A percentile compares a stretch with the other conserved stretches of the same genome.
phyloP scores from a whole-genome alignment of 2,888 invertebrate genomes.

The Cephalotes varians region DNA sequence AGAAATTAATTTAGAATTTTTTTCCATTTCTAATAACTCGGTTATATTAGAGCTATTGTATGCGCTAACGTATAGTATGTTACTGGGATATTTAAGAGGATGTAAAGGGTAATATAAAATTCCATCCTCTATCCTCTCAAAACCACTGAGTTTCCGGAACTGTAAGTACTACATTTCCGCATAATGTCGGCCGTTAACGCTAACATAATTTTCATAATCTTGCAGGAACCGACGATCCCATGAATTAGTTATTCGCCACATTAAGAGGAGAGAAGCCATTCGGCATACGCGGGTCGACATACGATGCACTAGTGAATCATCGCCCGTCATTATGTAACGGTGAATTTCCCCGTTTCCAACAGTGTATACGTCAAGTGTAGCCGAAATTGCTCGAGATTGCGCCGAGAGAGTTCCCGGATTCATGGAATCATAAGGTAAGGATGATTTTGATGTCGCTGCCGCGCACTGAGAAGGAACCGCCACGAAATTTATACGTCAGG shows the following conservation, averaged over 20 bases:
- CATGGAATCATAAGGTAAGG: constrained; percentile 54
- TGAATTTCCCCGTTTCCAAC: constrained; percentile 37
- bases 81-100: not conserved
- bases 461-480: not conserved
- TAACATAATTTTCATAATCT: constrained; percentile 41
- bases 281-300: constrained; percentile 26
- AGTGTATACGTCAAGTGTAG: constrained; percentile 21
- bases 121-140: not conserved
- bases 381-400: constrained; percentile 27
- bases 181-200: not conserved
- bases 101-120: not conserved
- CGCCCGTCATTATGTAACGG: constrained; percentile 60
- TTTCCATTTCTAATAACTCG: not conserved
- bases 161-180: not conserved
- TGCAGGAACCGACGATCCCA: constrained; percentile 44
- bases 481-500: constrained; percentile 42
- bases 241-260: constrained; percentile 32
- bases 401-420: constrained; percentile 11
- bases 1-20: not conserved
- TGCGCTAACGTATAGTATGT: not conserved
- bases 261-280: constrained; percentile 22
- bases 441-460: constrained; percentile 5
- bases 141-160: not conserved
- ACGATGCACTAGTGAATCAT: constrained; percentile 59
- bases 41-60: no score